Evolutionary conservation across 2,113 vertebrate genomes (phyloP).

Genomic region (Mormoops blainvillei): DNA sequence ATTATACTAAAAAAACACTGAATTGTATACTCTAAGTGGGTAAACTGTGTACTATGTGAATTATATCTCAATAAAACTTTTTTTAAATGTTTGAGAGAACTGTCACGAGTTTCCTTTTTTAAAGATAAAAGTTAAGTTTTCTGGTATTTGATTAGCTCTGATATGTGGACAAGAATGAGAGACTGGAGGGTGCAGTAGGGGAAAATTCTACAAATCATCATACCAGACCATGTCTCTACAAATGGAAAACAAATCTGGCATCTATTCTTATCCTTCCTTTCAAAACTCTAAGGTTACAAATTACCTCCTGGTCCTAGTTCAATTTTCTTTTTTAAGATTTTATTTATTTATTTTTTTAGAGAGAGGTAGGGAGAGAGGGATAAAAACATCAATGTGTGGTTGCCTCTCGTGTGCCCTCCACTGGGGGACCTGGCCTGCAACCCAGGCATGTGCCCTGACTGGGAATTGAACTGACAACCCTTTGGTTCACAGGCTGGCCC

Average conservation of each 20-base stretch:
- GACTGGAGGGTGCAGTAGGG: not conserved
- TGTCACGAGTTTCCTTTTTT: not conserved
- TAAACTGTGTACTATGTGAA: not conserved
- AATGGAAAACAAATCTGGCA: not conserved
- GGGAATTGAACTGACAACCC: too few species aligned
- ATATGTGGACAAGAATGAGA: conserved; percentile 25
- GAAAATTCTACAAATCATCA: conserved; percentile 40
- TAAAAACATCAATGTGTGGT: too few species aligned
- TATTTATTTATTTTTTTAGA: too few species aligned
- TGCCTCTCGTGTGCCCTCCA: too few species aligned
- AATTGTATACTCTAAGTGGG: not conserved
- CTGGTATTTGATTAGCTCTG: conserved; percentile 1
- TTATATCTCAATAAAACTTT: not conserved
- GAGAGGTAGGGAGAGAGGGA: too few species aligned
- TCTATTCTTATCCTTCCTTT: conserved; percentile 17
- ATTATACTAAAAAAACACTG: conserved; percentile 3
- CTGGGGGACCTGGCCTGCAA: too few species aligned
- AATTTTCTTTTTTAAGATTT: too few species aligned
- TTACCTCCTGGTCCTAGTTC: not conserved
- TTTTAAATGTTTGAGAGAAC: not conserved
- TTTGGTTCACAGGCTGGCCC: too few species aligned
- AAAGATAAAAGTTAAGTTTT: not conserved
- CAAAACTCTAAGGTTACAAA: conserved; percentile 36
- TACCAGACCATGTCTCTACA: conserved; percentile 15
- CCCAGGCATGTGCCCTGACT: too few species aligned